Percentiles rank a stretch among this genome's conserved stretches.
phyloP scores from a whole-genome alignment of 2,113 vertebrate species.

The Meleagris gallopavo region DNA sequence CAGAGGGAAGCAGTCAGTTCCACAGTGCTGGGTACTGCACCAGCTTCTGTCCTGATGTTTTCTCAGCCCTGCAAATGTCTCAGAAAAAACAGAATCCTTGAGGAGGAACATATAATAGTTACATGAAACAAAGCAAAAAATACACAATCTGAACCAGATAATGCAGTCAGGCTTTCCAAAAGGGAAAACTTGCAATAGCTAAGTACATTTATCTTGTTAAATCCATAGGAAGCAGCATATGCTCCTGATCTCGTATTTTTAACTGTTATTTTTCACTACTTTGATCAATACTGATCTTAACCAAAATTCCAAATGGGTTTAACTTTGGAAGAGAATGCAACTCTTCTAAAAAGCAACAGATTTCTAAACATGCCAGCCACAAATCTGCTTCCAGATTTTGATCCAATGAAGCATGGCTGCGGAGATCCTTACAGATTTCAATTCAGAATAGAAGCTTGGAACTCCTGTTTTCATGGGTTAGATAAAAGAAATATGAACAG shows the following conservation, averaged over 20 bases:
- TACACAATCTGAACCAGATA: background rate
- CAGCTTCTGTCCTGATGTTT: background rate
- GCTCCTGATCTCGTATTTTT: background rate
- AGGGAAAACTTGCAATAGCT: background rate
- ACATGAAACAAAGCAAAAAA: background rate
- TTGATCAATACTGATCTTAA: background rate
- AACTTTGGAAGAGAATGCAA: background rate
- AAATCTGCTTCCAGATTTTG: background rate
- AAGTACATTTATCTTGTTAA: background rate
- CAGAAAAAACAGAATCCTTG: background rate
- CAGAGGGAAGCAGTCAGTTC: slow-evolving; percentile 29
- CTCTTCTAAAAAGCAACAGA: background rate
- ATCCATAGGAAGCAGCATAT: background rate
- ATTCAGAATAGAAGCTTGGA: background rate
- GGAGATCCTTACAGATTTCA: background rate
- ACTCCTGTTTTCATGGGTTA: background rate
- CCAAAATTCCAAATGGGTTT: background rate
- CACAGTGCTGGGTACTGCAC: background rate
- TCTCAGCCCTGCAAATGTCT: background rate
- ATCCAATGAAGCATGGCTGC: background rate
- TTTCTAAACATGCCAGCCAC: background rate
- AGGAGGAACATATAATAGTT: background rate
- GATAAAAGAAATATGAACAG: background rate
- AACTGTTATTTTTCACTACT: background rate
- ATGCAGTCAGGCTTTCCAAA: background rate